These are phyloP conservation scores for Nasonovia ribisnigri DNA, from an alignment of 2,888 invertebrate species.

Conservation along the genomic window DNA sequence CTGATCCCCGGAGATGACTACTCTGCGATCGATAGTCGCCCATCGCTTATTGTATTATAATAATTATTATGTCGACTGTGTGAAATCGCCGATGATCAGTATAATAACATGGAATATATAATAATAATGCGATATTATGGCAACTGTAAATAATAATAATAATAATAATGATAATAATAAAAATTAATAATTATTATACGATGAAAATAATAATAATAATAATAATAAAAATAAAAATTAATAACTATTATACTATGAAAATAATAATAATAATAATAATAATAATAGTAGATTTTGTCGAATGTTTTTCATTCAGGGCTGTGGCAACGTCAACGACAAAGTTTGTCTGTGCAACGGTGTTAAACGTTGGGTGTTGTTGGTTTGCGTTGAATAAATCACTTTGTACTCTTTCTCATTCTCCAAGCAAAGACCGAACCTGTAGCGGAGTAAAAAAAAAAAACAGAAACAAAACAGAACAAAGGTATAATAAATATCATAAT, in stretches of 20 bases:
- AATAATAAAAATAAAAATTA: not conserved
- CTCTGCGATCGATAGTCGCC: not conserved
- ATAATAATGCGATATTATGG: not conserved
- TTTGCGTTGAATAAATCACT: slow-evolving; percentile 70
- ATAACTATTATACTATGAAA: too few relatives aligned
- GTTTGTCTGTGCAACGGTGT: slow-evolving; percentile 18
- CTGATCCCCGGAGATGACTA: not conserved
- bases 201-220: not conserved
- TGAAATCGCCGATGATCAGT: not conserved
- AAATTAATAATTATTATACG: too few relatives aligned
- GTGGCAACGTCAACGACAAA: slow-evolving; percentile 23
- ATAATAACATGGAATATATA: not conserved
- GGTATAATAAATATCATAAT: not conserved
- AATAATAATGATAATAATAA: not conserved
- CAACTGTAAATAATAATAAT: not conserved
- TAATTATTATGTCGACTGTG: not conserved
- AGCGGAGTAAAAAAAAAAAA: not conserved
- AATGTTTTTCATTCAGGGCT: slow-evolving; percentile 1
- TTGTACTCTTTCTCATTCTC: slow-evolving; percentile 73
- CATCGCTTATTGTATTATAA: not conserved
- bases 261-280: not conserved
- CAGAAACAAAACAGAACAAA: not conserved
- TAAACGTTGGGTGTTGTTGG: slow-evolving; percentile 37
- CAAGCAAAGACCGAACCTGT: slow-evolving; percentile 74
- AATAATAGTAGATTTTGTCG: not conserved